Evolutionary conservation across 2,888 invertebrate species (phyloP).

Genomic region (Carcina quercana): DNA sequence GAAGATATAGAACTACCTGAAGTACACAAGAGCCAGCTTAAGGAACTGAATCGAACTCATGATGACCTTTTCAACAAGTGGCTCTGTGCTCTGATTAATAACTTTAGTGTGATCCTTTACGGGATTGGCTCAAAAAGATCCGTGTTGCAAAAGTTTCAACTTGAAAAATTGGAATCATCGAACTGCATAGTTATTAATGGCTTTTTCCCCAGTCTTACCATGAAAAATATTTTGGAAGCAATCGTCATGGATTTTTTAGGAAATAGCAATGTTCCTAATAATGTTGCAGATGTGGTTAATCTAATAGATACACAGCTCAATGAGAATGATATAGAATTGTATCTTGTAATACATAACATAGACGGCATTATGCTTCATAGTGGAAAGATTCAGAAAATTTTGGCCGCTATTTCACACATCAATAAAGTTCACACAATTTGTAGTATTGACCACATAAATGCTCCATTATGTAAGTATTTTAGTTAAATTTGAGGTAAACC

Average conservation of each 20-base stretch:
- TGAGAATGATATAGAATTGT: slow-evolving; percentile 75
- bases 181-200: slow-evolving; percentile 91
- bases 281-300: slow-evolving; percentile 79
- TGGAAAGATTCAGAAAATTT: slow-evolving; percentile 82
- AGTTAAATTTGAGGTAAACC: no score
- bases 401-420: slow-evolving; percentile 84
- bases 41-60: slow-evolving; percentile 72
- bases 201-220: slow-evolving; percentile 91
- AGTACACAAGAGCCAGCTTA: slow-evolving; percentile 75
- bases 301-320: slow-evolving; percentile 77
- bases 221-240: slow-evolving; percentile 86
- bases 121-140: slow-evolving; percentile 93
- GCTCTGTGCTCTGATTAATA: slow-evolving; percentile 84
- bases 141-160: slow-evolving; percentile 73
- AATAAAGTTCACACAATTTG: slow-evolving; percentile 89
- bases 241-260: slow-evolving; percentile 82
- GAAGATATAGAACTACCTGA: slow-evolving; percentile 74
- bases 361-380: slow-evolving; percentile 89
- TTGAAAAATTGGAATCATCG: no score
- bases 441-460: slow-evolving; percentile 95
- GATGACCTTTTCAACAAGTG: slow-evolving; percentile 79
- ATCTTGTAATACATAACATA: slow-evolving; percentile 91
- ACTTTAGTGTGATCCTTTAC: slow-evolving; percentile 89
- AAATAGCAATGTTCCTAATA: slow-evolving; percentile 71
- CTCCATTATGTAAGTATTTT: slow-evolving; percentile 84